These are phyloP conservation scores for Asarcornis scutulata DNA, from an alignment of 2,113 vertebrate genomes.

Conservation along the genomic window DNA sequence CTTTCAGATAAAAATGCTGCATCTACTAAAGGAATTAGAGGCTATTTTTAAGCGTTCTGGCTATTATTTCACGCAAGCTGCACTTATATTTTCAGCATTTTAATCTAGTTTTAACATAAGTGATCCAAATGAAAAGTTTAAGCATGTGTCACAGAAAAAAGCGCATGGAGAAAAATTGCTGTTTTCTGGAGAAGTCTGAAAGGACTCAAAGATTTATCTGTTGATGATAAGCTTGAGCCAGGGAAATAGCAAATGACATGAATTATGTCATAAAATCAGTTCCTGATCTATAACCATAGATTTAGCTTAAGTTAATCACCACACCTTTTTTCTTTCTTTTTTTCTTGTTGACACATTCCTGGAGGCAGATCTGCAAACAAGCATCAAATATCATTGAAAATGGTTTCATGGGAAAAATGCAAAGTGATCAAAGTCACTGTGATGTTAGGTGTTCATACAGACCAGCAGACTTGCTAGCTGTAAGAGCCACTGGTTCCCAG, in stretches of 20 bases:
- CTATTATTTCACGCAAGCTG: background rate
- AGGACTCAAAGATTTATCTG: background rate
- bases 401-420: background rate
- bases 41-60: background rate
- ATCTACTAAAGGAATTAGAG: background rate
- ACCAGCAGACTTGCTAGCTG: background rate
- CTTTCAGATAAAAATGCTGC: background rate
- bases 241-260: background rate
- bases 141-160: background rate
- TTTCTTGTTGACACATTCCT: background rate
- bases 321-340: background rate
- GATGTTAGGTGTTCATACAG: background rate
- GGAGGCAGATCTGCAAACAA: background rate
- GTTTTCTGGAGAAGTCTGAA: background rate
- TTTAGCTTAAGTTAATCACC: background rate
- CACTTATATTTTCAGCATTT: background rate
- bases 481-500: accelerated
- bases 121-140: background rate
- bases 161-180: background rate
- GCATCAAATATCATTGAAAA: background rate
- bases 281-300: background rate
- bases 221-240: background rate
- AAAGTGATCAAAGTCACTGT: background rate
- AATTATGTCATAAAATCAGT: background rate
- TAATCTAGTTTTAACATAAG: background rate